Evolutionary conservation across 2,797 vertebrate genomes (phyloP), one percentile per base, ranked within the genome.

Genomic region (Buphagus erythrorhynchus): DNA sequence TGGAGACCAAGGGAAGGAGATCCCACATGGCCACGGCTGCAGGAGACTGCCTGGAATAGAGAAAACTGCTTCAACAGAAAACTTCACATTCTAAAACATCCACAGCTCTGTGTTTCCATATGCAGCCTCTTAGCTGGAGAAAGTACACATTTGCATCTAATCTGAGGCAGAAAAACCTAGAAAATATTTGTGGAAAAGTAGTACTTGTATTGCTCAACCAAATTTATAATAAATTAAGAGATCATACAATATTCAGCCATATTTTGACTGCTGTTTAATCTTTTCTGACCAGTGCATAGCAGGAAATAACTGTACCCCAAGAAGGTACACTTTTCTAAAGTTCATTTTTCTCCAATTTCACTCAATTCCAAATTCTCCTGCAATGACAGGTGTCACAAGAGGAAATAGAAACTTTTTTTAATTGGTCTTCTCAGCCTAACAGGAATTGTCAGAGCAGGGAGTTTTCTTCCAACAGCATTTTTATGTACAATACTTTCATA

Each of bases 391-490:
- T 69, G 40, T 35, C 36, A 1, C 31, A 49, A 40, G 17, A 87
- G 13, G 19, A 81, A 92, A 86, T 0, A 31, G 28, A 8, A 82
- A 68, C 14, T 61, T 79, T 22, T 45, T 45, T 42, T n/a, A 89
- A 86, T 66, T 92, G 89, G 33, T 51, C 51, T 17, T 45, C 87
- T 92, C 38, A 33, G 57, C 74, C 80, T 52, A 40, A 48, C 57
- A 84, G 76, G 16, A 90, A 57, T 42, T 81, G 94, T 86, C 69
- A 17, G 74, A 92, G 74, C 13, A 26, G 40, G 75, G 85, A 72
- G 63, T 75, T 93, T 94, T 75, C 51, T 83, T 25, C 33, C 80
- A 55, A 58, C 77, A 93, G 82, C 17, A 82, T 93, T 95, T 97
- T 94, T 93, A 93, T 59, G 28, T 71, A 49, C 20, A 52, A 71